Evolutionary conservation across 2,888 invertebrate genomes (phyloP).

Genomic region (Agapostemon virescens): DNA sequence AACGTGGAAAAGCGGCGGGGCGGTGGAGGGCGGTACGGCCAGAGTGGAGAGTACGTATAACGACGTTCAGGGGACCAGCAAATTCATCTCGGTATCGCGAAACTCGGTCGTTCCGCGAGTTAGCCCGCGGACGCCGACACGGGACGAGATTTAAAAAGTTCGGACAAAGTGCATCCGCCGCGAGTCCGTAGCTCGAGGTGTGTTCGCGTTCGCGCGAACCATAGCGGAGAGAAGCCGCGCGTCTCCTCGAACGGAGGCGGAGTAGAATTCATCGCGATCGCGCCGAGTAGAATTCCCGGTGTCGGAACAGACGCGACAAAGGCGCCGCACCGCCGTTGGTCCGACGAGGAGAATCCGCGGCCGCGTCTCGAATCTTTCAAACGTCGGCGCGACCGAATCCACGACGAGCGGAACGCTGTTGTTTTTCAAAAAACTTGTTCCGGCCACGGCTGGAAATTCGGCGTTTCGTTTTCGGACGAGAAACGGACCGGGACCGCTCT

Average conservation of each 20-base stretch:
- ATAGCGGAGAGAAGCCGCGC: not conserved
- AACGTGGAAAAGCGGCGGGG: not conserved
- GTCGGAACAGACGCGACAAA: too few relatives aligned
- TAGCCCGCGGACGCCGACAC: constrained; percentile 46
- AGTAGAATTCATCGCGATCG: too few relatives aligned
- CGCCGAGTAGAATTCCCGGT: too few relatives aligned
- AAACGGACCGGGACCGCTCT: too few relatives aligned
- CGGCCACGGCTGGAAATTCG: too few relatives aligned
- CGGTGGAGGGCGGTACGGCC: not conserved
- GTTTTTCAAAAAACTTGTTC: too few relatives aligned
- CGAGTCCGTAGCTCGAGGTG: constrained; percentile 22
- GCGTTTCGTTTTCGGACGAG: too few relatives aligned
- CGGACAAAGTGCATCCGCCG: constrained; percentile 61
- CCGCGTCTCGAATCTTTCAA: too few relatives aligned
- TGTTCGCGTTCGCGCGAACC: constrained; percentile 20
- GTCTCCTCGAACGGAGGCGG: not conserved
- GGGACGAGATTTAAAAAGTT: constrained; percentile 66
- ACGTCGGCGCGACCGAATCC: too few relatives aligned
- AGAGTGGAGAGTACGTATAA: constrained; percentile 46
- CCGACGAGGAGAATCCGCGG: too few relatives aligned
- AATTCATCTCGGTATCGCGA: constrained; percentile 62
- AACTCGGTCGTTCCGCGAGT: constrained; percentile 55
- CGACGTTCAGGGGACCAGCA: constrained; percentile 70
- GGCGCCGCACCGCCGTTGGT: too few relatives aligned
- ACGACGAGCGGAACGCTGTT: too few relatives aligned